These are phyloP conservation scores for Typhlichthys subterraneus DNA, from an alignment of 2,797 vertebrate species.

Conservation along the genomic window DNA sequence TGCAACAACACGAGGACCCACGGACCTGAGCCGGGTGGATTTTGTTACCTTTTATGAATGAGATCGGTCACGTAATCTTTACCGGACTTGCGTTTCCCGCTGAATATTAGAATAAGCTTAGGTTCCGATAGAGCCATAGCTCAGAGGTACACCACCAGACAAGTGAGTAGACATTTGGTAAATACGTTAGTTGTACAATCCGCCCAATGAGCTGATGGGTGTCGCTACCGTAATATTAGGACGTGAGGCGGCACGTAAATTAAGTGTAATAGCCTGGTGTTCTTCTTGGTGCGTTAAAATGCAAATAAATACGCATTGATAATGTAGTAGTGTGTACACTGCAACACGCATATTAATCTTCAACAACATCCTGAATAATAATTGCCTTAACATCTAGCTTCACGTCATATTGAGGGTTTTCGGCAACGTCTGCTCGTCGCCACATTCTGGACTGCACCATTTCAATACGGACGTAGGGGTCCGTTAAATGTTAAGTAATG, in stretches of 20 bases:
- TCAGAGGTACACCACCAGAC: not conserved
- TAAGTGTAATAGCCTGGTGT: too few species aligned
- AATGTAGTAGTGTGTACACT: too few species aligned
- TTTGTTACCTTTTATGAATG: conserved; percentile 66
- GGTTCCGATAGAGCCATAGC: conserved; percentile 49
- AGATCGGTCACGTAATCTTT: conserved; percentile 77
- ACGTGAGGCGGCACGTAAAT: too few species aligned
- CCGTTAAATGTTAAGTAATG: not conserved
- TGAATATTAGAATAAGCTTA: conserved; percentile 71
- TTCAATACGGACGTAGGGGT: not conserved
- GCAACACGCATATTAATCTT: too few species aligned
- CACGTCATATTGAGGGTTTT: not conserved
- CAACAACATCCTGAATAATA: too few species aligned
- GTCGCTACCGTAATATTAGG: too few species aligned
- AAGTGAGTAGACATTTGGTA: not conserved
- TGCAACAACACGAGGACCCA: not conserved
- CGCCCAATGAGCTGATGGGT: too few species aligned
- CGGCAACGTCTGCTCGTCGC: conserved; percentile 39
- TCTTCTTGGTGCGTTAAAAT: too few species aligned
- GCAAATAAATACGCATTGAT: too few species aligned
- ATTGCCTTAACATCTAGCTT: not conserved
- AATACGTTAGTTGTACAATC: too few species aligned
- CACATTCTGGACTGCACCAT: conserved; percentile 34
- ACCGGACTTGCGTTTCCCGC: conserved; percentile 81
- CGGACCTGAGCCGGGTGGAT: not conserved